Base-by-base conservation (phyloP, 2,113 vertebrate species). In the Guaruba guarouba region DNA sequence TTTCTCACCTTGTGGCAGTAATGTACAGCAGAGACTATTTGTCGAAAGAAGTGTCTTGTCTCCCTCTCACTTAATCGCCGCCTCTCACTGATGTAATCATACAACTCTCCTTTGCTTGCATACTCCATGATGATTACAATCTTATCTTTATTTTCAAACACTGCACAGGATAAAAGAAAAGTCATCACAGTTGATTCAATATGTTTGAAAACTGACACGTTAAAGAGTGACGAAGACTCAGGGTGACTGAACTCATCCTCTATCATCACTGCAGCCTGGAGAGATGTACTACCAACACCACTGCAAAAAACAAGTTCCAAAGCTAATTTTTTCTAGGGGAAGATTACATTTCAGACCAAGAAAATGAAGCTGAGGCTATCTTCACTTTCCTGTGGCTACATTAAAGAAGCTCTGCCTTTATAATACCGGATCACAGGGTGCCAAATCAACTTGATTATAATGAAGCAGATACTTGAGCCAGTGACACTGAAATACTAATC, bases 121-220 rank as follows among this genome's bases (percentile, higher is more conserved):
- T 98, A 98, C 41, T 98, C 98, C 99, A 99, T 99, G 97, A 99
- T 99, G 77, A 99, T 99, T 95, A 99, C 99, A 81, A 99, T 99
- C 97, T 99, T 99, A 97, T 99, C 99, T 96, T 99, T 99, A 97
- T 99, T 99, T 97, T 99, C 99, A 87, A 99, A 99, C 96, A 99
- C 99, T 99, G 97, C 41, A 82, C 54, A 66, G 82, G 80, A 57
- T 48, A 61, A 96, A 44, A 86, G 49, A 27, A 90, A 78, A 81
- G 41, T 37, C 4, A 55, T 13, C 24, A 55, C 37, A 28, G 59
- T 55, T 95, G 37, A 94, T 57, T 59, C 23, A 57, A 41, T 39
- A 49, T 1, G 8, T 77, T 86, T 69, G 51, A 54, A 90, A 93
- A 80, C 5, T 46, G 77, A 68, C 41, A 37, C 33, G 66, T 82